phyloP scores from a whole-genome alignment of 2,888 invertebrate species.

The Microplitis deprimator region DNA sequence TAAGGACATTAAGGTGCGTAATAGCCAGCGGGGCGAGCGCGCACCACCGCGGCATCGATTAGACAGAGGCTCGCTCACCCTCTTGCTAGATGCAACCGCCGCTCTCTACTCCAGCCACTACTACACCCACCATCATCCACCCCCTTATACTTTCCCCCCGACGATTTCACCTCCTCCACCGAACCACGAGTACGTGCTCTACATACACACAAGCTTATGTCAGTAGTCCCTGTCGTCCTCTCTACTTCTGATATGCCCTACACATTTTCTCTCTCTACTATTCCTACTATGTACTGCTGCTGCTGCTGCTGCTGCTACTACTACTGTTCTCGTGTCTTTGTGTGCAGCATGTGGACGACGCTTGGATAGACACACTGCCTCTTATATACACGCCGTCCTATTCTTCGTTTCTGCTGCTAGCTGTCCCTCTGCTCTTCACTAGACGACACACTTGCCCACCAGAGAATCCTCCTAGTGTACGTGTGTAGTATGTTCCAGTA shows the following conservation, averaged over 20 bases:
- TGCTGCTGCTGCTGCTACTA: too few relatives aligned
- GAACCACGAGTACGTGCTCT: slow-evolving; percentile 69
- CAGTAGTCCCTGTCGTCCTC: slow-evolving; percentile 49
- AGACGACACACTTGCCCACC: slow-evolving; percentile 8
- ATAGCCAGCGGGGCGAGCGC: slow-evolving; percentile 71
- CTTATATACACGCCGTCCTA: slow-evolving; percentile 31
- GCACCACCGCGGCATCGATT: slow-evolving; percentile 71
- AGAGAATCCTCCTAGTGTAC: background rate
- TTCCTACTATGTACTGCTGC: too few relatives aligned
- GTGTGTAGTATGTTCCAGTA: too few relatives aligned
- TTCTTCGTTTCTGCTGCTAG: background rate
- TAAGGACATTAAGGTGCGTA: slow-evolving; percentile 71
- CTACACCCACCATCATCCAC: slow-evolving; percentile 11
- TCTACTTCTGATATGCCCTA: background rate
- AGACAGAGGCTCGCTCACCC: slow-evolving; percentile 68
- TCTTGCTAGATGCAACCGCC: slow-evolving; percentile 62
- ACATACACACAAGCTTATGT: slow-evolving; percentile 69
- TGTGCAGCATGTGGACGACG: slow-evolving; percentile 21
- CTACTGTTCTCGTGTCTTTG: slow-evolving; percentile 5
- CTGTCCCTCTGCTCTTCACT: background rate
- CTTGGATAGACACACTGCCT: too few relatives aligned
- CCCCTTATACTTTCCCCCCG: slow-evolving; percentile 46
- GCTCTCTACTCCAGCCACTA: slow-evolving; percentile 41
- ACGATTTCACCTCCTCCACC: slow-evolving; percentile 40
- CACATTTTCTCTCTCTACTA: too few relatives aligned